Evolutionary conservation across 2,888 invertebrate genomes (phyloP).

Genomic region (Formica aserva): DNA sequence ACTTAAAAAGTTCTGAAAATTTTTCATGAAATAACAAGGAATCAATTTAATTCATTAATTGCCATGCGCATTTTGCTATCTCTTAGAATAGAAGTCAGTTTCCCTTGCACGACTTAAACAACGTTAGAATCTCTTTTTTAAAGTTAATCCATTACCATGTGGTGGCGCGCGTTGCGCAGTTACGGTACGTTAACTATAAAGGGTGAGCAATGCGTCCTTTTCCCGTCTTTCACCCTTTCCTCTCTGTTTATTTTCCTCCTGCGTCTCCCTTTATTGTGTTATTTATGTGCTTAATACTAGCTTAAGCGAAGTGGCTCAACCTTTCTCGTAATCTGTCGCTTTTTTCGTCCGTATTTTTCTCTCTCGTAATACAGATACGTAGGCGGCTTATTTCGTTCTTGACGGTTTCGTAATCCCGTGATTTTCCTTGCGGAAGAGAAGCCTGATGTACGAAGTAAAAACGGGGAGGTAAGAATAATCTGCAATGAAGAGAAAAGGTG

Average conservation of each 20-base stretch:
- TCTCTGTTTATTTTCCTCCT: conserved; percentile 60
- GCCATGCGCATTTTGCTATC: conserved; percentile 16
- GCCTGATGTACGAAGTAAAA: conserved; percentile 53
- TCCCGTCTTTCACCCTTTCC: conserved; percentile 54
- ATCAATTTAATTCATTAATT: conserved; percentile 35
- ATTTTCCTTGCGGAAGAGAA: conserved; percentile 74
- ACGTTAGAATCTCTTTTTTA: conserved; percentile 60
- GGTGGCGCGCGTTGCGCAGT: conserved; percentile 53
- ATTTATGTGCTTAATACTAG: conserved; percentile 83
- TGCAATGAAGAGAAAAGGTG: conserved; percentile 32
- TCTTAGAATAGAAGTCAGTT: conserved; percentile 34
- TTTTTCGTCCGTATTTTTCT: conserved; percentile 64
- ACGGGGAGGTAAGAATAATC: conserved; percentile 24
- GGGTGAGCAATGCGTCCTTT: conserved; percentile 48
- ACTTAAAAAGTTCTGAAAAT: too few species aligned
- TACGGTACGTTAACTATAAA: conserved; percentile 53
- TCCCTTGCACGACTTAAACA: conserved; percentile 22
- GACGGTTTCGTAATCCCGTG: conserved; percentile 75
- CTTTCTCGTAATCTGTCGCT: conserved; percentile 77
- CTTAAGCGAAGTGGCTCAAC: conserved; percentile 77
- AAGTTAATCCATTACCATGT: conserved; percentile 74
- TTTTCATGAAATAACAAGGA: background rate
- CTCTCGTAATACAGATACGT: conserved; percentile 51
- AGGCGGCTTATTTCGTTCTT: conserved; percentile 72
- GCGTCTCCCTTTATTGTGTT: conserved; percentile 73